A percentile compares a stretch with the other conserved stretches of the same genome.
Evolutionary conservation across 2,888 invertebrate genomes (phyloP).

Genomic region (Nasonovia ribisnigri): DNA sequence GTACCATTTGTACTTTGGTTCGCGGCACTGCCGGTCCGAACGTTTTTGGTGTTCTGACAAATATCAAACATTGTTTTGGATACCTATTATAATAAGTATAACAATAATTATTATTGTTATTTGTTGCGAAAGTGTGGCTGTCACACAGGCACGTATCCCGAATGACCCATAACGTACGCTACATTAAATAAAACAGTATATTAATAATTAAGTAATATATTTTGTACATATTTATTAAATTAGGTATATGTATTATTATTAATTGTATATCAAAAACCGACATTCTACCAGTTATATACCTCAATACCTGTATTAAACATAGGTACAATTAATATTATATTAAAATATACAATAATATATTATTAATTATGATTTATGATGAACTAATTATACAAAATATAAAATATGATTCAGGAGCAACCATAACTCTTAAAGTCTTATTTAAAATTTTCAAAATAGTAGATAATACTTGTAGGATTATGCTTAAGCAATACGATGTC

Average conservation of each 20-base stretch:
- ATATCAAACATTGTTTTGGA: not conserved
- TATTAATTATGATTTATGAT: not conserved
- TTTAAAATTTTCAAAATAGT: too few relatives aligned
- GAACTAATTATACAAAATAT: not conserved
- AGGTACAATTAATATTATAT: not conserved
- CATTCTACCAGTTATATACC: too few relatives aligned
- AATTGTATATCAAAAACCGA: too few relatives aligned
- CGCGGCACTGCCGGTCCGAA: not conserved
- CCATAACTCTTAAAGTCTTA: not conserved
- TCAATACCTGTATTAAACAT: too few relatives aligned
- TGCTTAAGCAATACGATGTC: not conserved
- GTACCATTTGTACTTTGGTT: conserved; percentile 7
- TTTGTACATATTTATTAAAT: not conserved
- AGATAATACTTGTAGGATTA: not conserved
- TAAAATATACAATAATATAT: not conserved
- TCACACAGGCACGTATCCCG: not conserved
- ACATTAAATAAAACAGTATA: not conserved
- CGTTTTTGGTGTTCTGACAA: not conserved
- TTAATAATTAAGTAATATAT: not conserved
- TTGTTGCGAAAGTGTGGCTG: not conserved
- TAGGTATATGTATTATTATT: not conserved
- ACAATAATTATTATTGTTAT: not conserved
- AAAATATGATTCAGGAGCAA: not conserved
- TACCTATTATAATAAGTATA: not conserved
- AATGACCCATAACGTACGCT: not conserved